Base-by-base conservation (phyloP, 2,113 vertebrate genomes). In the Hyla sarda region DNA sequence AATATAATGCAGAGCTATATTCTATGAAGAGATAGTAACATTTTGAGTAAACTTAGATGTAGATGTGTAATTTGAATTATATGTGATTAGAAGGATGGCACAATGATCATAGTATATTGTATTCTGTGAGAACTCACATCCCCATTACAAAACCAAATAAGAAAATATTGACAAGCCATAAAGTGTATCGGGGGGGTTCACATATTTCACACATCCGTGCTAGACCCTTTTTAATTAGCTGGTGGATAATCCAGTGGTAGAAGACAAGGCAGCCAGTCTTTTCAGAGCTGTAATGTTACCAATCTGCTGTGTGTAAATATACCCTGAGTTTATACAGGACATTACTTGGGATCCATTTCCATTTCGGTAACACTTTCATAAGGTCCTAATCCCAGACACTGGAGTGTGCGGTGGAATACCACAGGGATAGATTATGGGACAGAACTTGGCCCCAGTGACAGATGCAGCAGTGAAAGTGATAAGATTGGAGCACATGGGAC, bases 401-500 rank as follows among this genome's bases (percentile, higher is more conserved):
- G 37, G 37, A 73, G 34, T 45, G 5, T 41, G 32, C 17, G 41
- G 67, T 6, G 67, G 32, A 14, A 41, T 23, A 10, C 23, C 1
- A 14, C 19, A 28, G 30, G 65, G 12, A 41, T 25, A 12, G 72
- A 25, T 25, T 19, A 14, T 4, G 19, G 30, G 32, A 37, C 32
- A 30, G 25, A 12, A 37, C 67, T 71, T 60, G 56, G 56, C 56
- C 60, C 60, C 60, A 65, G 32, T 74, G 72, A 74, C 74, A 76
- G 74, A 28, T 17, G n/a, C 21, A 69, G 30, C 30, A 76, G 47
- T 14, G 74, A 76, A 76, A 54, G 75, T 56, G 75, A 30, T 54
- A 25, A 48, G 72, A 74, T 16, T 17, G 25, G 25, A 54, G 54
- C 77, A 80, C 77, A 60, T 80, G 54, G 54, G 77, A 79, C 34